These are phyloP conservation scores for Urechis unicinctus DNA, from an alignment of 2,888 invertebrate species.

Conservation along the genomic window DNA sequence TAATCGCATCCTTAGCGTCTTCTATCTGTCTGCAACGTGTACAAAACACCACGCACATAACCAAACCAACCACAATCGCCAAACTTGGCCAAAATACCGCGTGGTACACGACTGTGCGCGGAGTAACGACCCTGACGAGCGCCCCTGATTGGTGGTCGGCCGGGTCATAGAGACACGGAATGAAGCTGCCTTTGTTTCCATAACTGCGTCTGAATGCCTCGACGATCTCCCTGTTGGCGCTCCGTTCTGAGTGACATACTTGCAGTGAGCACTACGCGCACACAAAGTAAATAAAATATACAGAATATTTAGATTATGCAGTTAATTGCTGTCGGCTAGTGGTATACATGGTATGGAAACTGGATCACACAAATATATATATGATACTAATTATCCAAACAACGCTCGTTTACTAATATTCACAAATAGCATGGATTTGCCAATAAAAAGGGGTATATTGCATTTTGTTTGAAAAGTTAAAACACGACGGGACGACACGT, in stretches of 20 bases:
- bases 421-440: too few species aligned
- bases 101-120: constrained; percentile 13
- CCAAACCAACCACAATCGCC: constrained; percentile 10
- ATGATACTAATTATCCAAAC: too few species aligned
- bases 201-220: constrained; percentile 9
- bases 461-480: too few species aligned
- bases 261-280: constrained; percentile 15
- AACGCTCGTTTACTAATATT: too few species aligned
- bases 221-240: constrained; percentile 9
- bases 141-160: constrained; percentile 13
- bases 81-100: constrained; percentile 16
- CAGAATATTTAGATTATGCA: too few species aligned
- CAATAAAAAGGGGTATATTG: too few species aligned
- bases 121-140: constrained; percentile 6
- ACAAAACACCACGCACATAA: constrained; percentile 15
- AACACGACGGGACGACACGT: too few species aligned
- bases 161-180: constrained; percentile 13
- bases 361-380: too few species aligned
- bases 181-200: constrained; percentile 6
- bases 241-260: constrained; percentile 10
- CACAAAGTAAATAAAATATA: not conserved
- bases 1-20: not conserved
- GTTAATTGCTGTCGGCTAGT: too few species aligned
- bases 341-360: too few species aligned
- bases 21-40: constrained; percentile 8